Evolutionary conservation across 2,888 invertebrate species (phyloP), one percentile per base, ranked within the genome.

Genomic region (Clanis bilineata): DNA sequence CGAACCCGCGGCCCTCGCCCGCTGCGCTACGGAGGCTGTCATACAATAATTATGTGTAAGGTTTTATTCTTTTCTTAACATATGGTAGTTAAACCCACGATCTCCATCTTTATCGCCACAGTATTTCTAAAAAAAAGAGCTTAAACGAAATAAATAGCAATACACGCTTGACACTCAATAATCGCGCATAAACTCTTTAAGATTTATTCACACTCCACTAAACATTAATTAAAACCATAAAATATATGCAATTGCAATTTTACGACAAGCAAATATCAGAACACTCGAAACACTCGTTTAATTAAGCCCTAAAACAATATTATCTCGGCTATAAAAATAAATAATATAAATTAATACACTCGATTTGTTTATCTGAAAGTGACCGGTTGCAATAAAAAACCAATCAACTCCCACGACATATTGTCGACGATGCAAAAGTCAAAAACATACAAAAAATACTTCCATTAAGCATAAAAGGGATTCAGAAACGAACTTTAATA

Each of bases 351-450:
- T 55, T 43, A 59, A 54, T 39, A 58, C 47, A 22, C 21, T 18
- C 28, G 32, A 32, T 56, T 55, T 12, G 32, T 44, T n/a, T 44
- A 22, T 44, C 43, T 22, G 23, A 32, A 22, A 41, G 15, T 44
- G 23, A 36, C 25, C 32, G 22, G 22, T 32, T 45, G 47, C 57
- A 64, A 67, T 71, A 70, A 74, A 74, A 72, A 62, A 18, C 63
- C 63, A 70, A 60, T 72, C 60, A 57, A 65, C 62, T 67, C 64
- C 66, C 64, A 71, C 67, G 58, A 61, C 63, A 65, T 65, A 51
- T 28, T 21, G 51, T 57, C 57, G 44, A 10, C 43, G 21, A 57
- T 36, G 45, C 45, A 45, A 57, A 38, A 57, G 51, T 18, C 51
- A 18, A 44, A 23, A 44, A 51, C 15, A 12, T 18, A 51, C 28